A percentile compares a stretch with the other conserved stretches of the same genome.
Conservation (phyloP, 2,113 vertebrate genomes). For the Dendrocopos noguchii region DNA sequence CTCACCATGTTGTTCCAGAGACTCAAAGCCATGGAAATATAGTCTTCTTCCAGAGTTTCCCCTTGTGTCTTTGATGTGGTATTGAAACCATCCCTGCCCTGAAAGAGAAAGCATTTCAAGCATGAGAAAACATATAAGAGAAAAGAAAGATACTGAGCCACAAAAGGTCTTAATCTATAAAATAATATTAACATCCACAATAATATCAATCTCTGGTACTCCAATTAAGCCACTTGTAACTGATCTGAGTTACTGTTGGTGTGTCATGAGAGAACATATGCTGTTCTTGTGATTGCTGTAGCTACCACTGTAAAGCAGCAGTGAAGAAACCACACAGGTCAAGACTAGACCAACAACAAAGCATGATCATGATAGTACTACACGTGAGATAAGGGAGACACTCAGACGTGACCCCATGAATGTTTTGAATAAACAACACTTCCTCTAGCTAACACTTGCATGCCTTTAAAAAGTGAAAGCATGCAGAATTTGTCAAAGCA, state of each 20-base stretch:
- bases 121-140: not conserved
- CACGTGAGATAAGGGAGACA: not conserved
- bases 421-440: not conserved
- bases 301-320: not conserved
- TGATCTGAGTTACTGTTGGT: not conserved
- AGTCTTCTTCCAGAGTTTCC: not conserved
- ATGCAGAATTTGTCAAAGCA: not conserved
- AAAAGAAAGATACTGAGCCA: not conserved
- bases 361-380: not conserved
- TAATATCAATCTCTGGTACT: not conserved
- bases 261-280: not conserved
- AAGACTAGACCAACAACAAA: not conserved
- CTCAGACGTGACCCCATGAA: not conserved
- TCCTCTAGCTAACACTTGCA: not conserved
- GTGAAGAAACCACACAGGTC: not conserved
- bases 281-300: not conserved
- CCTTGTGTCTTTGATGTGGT: not conserved
- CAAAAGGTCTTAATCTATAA: not conserved
- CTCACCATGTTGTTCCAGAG: constrained; percentile 79
- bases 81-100: constrained; percentile 1
- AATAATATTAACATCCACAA: not conserved
- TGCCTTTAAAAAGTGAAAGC: not conserved
- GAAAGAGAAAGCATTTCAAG: constrained; percentile 15
- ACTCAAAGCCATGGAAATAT: not conserved
- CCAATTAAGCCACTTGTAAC: not conserved